phyloP scores from a whole-genome alignment of 1,140 invertebrate genomes.

The Drosophila lacteicornis region DNA sequence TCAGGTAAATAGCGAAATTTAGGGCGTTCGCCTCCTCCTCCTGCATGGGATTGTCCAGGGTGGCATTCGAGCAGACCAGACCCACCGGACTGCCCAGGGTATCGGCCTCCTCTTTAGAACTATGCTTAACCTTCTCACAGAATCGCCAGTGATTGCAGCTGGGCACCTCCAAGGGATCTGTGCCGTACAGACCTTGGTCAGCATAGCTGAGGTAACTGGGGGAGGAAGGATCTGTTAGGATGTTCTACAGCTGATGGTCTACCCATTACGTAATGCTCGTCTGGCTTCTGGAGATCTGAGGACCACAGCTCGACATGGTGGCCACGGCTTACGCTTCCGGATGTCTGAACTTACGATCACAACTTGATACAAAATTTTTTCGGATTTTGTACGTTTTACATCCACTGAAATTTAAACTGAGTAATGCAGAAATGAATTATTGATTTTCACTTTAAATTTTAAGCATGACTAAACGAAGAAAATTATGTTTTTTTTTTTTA shows the following conservation, averaged over 20 bases:
- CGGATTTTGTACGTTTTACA: constrained; percentile 15
- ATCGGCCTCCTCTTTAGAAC: constrained; percentile 30
- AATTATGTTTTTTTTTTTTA: too few species aligned
- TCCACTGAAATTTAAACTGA: constrained; percentile 20
- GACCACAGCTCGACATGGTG: background rate
- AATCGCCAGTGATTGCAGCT: constrained; percentile 10
- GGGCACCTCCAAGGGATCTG: background rate
- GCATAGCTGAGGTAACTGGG: constrained; percentile 8
- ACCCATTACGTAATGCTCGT: constrained; percentile 25
- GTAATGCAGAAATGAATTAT: background rate
- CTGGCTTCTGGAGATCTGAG: constrained; percentile 9
- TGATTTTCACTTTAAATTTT: background rate
- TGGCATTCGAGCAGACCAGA: constrained; percentile 25
- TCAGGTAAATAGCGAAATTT: constrained; percentile 58
- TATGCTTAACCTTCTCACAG: constrained; percentile 14
- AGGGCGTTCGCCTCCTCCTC: background rate
- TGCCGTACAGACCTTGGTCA: background rate
- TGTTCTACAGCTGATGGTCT: too few species aligned
- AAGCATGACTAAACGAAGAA: too few species aligned
- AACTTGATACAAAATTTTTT: constrained; percentile 5
- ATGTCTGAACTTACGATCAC: background rate
- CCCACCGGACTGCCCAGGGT: constrained; percentile 44
- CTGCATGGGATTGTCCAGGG: background rate
- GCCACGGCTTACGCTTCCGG: background rate
- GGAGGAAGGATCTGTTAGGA: background rate